Evolutionary conservation across 2,888 invertebrate genomes (phyloP), one percentile per base, ranked within the genome.

Genomic region (Eupithecia abbreviata): DNA sequence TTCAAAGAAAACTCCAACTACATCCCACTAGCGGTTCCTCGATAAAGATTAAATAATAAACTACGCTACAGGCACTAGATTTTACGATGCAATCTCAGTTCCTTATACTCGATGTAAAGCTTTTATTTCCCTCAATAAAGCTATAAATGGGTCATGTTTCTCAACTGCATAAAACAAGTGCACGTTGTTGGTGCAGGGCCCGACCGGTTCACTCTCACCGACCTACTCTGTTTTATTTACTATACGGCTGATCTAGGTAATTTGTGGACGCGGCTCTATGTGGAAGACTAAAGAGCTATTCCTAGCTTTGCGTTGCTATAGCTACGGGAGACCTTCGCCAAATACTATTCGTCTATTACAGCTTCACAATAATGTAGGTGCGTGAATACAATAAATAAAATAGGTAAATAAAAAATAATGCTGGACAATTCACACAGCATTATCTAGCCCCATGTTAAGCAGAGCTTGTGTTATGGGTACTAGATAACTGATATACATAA

Each of bases 151-250:
- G 78, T 76, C 78, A 76, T 69, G 75, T 76, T 78, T 69, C 65
- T 73, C 73, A 41, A 58, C 49, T 72, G 65, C 62, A 47, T 75
- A 72, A 70, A 80, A 74, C 75, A 72, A 76, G 74, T 76, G 76
- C 70, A 62, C 6, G 70, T 42, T 74, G 47, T 69, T 45, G 68
- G 74, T 55, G 76, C 72, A 66, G 73, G 78, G 71, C 75, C 66
- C 41, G 76, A 82, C 82, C 82, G 82, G 81, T 82, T 78, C 71
- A 69, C 77, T 81, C 79, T 81, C 80, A 72, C 80, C 80, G 81
- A 78, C 82, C 81, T 80, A 81, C 82, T 82, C 81, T 77, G 42
- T 55, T 55, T 68, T 66, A 74, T 73, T 71, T 49, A 71, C 55
- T 55, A 71, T 67, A 78, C 78, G 69, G 5, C 30, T 69, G 18